Evolutionary conservation across 1,140 invertebrate genomes (phyloP), one percentile per base, ranked within the genome.

Genomic region (Tyrophagus putrescentiae): DNA sequence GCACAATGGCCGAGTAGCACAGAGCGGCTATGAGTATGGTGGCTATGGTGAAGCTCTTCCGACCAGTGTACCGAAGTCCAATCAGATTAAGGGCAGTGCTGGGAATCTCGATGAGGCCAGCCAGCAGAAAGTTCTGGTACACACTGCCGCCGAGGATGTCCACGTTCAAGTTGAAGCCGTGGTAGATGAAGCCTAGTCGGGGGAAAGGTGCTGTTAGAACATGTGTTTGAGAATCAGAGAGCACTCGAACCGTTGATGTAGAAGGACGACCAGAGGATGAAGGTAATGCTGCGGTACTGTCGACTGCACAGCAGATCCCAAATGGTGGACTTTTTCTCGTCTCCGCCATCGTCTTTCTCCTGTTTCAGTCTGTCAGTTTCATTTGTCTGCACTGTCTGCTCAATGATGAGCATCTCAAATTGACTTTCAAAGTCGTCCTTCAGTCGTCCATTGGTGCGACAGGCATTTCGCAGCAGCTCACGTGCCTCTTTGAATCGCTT

Each of bases 81-180:
- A 57, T 28, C n/a, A 57, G n/a, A 48, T 41, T 57, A 1, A 57
- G 13, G 21, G 44, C 13, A 61, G 61, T 68, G 28, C 80, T 83
- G 31, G 58, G 58, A 21, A 60, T 53, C 54, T 60, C 58, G 16
- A 60, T 18, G 11, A 54, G 27, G 27, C 58, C 44, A 9, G 58
- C 41, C 27, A 54, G 32, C 16, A 34, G 28, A 53, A 60, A 60
- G 28, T 60, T 60, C 1, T 11, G 13, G 21, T 23, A 60, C 4
- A 60, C 18, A 53, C 54, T 34, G 48, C 58, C 58, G 3, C 58
- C 58, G 32, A 53, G 2, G 1, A 33, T 31, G 7, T 53, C 41
- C 25, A 60, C 44, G 18, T 60, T 60, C 9, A 60, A 32, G 13
- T 16, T 16, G 13, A 60, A 32, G 4, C 41, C 58, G 31, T 60